Evolutionary conservation across 2,797 vertebrate species (phyloP).

Genomic region (Mycteria americana): DNA sequence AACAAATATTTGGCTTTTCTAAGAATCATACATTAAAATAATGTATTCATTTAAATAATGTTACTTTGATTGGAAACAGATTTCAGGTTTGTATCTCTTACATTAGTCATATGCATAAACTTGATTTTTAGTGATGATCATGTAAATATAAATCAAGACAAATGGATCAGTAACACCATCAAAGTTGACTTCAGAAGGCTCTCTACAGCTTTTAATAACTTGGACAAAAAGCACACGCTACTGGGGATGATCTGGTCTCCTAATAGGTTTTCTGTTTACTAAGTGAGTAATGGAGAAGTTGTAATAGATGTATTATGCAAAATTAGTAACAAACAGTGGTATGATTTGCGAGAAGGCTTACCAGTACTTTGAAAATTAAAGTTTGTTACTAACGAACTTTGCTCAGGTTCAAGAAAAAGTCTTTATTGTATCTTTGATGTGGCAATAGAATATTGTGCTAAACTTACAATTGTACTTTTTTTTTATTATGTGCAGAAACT

Average conservation of each 20-base stretch:
- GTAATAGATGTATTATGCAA: not conserved
- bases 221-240: not conserved
- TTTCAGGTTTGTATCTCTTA: not conserved
- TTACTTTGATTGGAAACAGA: not conserved
- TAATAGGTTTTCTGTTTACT: not conserved
- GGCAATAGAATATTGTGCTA: not conserved
- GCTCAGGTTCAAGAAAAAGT: not conserved
- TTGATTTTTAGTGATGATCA: not conserved
- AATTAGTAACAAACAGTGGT: not conserved
- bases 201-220: not conserved
- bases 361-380: not conserved
- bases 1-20: not conserved
- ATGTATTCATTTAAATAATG: not conserved
- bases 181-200: not conserved
- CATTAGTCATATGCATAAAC: not conserved
- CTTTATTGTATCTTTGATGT: not conserved
- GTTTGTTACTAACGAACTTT: not conserved
- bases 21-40: not conserved
- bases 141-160: not conserved
- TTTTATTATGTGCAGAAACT: not conserved
- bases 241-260: not conserved
- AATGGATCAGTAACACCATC: not conserved
- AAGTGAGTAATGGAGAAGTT: not conserved
- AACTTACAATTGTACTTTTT: not conserved
- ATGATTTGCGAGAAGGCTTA: not conserved